Evolutionary conservation across 92 coral and sea anemone species (phyloP).

Genomic region (Epizoanthus stellaris): DNA sequence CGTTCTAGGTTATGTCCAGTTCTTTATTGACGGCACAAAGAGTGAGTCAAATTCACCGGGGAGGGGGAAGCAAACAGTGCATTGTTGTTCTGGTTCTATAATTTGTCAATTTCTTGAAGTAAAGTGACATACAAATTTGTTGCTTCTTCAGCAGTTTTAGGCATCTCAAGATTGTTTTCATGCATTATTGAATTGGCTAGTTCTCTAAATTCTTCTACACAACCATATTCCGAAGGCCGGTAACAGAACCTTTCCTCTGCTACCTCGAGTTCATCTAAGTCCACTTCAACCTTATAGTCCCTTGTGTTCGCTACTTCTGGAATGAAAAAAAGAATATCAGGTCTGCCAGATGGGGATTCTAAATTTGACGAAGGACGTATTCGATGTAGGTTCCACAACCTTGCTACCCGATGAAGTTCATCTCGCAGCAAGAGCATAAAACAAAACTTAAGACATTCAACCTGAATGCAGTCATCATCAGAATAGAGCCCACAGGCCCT

Average conservation of each 20-base stretch:
- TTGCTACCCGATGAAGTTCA: not conserved
- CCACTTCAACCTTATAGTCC: not conserved
- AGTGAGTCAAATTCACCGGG: no score
- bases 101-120: no score
- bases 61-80: no score
- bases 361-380: conserved; percentile 21
- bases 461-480: conserved; percentile 58
- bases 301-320: not conserved
- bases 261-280: conserved; percentile 22
- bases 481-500: conserved; percentile 49
- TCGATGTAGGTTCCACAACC: conserved; percentile 17
- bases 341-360: conserved; percentile 34
- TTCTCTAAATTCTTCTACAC: conserved; percentile 16
- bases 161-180: conserved; percentile 26
- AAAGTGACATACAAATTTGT: not conserved
- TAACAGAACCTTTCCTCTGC: conserved; percentile 33
- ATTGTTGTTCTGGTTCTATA: no score
- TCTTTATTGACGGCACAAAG: no score
- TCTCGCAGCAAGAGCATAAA: conserved; percentile 36
- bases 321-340: conserved; percentile 26
- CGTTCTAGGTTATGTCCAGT: no score
- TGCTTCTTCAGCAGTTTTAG: not conserved
- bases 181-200: conserved; percentile 31
- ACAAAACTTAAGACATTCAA: conserved; percentile 52
- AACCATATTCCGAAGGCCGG: not conserved